These are phyloP conservation scores for Stigmatopora nigra DNA, from an alignment of 2,113 vertebrate species.

Conservation along the genomic window DNA sequence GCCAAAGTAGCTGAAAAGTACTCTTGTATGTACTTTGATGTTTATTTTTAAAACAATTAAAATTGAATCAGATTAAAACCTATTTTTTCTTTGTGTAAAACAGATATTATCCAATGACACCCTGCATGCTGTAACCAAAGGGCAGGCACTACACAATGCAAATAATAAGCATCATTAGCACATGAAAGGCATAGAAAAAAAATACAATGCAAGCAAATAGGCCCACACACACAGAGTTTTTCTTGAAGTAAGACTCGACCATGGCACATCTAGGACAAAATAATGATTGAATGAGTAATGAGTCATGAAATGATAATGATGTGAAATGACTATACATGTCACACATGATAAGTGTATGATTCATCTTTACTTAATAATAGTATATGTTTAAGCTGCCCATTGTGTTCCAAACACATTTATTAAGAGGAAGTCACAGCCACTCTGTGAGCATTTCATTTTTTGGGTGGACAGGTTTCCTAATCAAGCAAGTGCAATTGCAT, in stretches of 20 bases:
- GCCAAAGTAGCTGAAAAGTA: not conserved
- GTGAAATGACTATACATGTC: constrained; percentile 34
- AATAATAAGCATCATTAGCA: not conserved
- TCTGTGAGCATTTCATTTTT: not conserved
- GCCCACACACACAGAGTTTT: not conserved
- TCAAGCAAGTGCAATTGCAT: not conserved
- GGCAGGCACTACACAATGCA: not conserved
- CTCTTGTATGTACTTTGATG: not conserved
- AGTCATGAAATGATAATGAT: constrained; percentile 53
- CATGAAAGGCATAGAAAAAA: not conserved
- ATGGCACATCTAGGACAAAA: constrained; percentile 28
- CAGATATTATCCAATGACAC: not conserved
- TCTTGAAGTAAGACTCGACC: constrained; percentile 21
- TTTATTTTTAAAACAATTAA: not conserved
- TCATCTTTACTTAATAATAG: constrained; percentile 26
- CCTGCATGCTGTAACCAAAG: not conserved
- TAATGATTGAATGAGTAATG: constrained; percentile 41
- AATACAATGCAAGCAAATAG: not conserved
- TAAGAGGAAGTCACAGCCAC: constrained; percentile 36
- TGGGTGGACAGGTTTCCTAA: not conserved
- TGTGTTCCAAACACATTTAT: constrained; percentile 29
- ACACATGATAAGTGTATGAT: constrained; percentile 16
- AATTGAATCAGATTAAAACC: not conserved
- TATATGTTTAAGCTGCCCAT: constrained; percentile 20
- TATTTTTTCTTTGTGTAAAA: not conserved